These are phyloP conservation scores for Pomatostomus ruficeps DNA, from an alignment of 2,113 vertebrate genomes.

Conservation along the genomic window DNA sequence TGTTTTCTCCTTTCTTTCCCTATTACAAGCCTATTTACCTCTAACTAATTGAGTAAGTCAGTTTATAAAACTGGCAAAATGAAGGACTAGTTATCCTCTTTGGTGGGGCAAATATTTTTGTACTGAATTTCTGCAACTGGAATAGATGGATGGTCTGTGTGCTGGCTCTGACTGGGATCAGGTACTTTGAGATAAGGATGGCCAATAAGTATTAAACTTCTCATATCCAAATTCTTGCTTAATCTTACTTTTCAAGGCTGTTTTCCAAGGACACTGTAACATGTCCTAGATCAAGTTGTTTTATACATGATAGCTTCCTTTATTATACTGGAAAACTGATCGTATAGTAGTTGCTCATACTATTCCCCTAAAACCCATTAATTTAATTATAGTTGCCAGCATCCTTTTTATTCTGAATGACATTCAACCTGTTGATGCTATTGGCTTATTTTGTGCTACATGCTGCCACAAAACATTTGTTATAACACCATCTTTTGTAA, in stretches of 20 bases:
- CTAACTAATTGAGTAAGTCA: not conserved
- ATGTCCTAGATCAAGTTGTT: not conserved
- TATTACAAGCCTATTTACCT: not conserved
- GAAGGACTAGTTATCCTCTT: not conserved
- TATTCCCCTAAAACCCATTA: not conserved
- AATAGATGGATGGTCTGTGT: not conserved
- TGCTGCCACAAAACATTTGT: slow-evolving; percentile 32
- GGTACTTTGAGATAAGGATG: not conserved
- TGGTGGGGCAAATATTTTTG: not conserved
- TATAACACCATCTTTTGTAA: slow-evolving; percentile 47
- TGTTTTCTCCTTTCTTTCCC: not conserved
- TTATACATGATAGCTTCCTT: not conserved
- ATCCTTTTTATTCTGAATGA: not conserved
- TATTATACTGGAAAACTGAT: not conserved
- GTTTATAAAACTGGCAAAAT: not conserved
- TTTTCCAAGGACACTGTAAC: not conserved
- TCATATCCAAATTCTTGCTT: not conserved
- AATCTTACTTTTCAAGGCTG: not conserved
- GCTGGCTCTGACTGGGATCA: not conserved
- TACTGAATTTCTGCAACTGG: not conserved
- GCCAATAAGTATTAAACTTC: not conserved
- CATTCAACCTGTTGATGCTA: slow-evolving; percentile 17
- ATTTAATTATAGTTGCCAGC: not conserved
- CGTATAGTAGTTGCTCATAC: not conserved
- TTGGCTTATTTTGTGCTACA: slow-evolving; percentile 3